Evolutionary conservation across 1,140 invertebrate genomes (phyloP), one percentile per base, ranked within the genome.

Genomic region (Pararge aegeria): DNA sequence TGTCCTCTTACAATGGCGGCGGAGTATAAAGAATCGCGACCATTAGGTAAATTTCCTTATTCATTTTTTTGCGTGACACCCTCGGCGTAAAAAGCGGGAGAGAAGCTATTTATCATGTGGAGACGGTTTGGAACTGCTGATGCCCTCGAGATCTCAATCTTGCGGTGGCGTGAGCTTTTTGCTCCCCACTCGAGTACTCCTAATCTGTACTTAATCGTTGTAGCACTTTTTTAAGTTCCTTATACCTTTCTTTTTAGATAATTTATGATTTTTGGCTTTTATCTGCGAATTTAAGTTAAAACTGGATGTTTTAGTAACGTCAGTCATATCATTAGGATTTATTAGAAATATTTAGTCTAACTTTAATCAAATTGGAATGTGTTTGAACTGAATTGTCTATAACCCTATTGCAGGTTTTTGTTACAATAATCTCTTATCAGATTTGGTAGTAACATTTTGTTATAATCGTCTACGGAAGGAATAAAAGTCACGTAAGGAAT

Each of bases 41-140:
- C 84, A 87, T 87, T 87, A 87, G 84, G 83, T 86, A 86, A 86
- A 88, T 86, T 88, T 88, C 80, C 85, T 84, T 81, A 86, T 86
- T 83, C 83, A 86, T 87, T 89, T 87, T 85, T 86, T 89, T 89
- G 78, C 86, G 81, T 80, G 82, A 87, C 86, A 86, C 86, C 86
- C 85, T 80, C 46, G 5, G 64, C 70, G 77, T 80, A 83, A 85
- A 80, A 80, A 83, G 77, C 68, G 76, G 76, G 76, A 72, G 78
- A 81, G 69, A 69, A 70, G 62, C 72, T 81, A 87, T 88, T 84
- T 86, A 78, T 88, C 83, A 87, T 75, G 82, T 70, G 70, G 74
- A 75, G 69, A 77, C 56, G 64, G n/a, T 55, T 55, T 44, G 46
- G 63, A 20, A 60, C 61, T 59, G 21, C 30, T 57, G 66, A 57